Evolutionary conservation across 2,888 invertebrate genomes (phyloP).

Genomic region (Lamellibrachia satsuma): DNA sequence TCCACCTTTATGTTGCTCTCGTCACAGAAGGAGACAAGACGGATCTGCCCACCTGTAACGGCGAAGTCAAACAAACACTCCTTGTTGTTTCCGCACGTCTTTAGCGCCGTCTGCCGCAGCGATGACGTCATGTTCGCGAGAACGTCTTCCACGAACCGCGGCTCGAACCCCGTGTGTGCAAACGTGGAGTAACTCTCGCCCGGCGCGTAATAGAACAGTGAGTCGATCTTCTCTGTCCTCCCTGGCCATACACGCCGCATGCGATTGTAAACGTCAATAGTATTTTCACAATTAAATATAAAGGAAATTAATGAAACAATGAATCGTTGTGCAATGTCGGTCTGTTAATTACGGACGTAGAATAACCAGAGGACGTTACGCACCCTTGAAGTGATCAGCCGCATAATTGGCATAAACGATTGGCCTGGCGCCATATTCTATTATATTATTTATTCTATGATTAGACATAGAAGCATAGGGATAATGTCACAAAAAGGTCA

Average conservation of each 20-base stretch:
- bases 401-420: not conserved
- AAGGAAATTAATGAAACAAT: not conserved
- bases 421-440: not conserved
- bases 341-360: not conserved
- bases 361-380: not conserved
- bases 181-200: not conserved
- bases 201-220: not conserved
- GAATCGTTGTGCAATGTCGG: too few species aligned
- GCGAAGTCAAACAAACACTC: constrained; percentile 23
- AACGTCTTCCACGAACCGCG: not conserved
- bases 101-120: not conserved
- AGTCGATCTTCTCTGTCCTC: not conserved
- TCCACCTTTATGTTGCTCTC: not conserved
- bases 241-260: not conserved
- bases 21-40: not conserved
- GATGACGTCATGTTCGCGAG: constrained; percentile 7
- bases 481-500: too few species aligned
- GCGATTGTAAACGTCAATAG: not conserved
- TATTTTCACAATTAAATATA: not conserved
- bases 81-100: constrained; percentile 18
- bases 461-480: too few species aligned
- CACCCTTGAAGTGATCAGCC: not conserved
- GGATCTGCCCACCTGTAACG: not conserved
- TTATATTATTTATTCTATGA: not conserved
- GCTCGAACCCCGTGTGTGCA: not conserved